Conservation (phyloP, 2,113 vertebrate genomes). For the Poeciliopsis prolifica region DNA sequence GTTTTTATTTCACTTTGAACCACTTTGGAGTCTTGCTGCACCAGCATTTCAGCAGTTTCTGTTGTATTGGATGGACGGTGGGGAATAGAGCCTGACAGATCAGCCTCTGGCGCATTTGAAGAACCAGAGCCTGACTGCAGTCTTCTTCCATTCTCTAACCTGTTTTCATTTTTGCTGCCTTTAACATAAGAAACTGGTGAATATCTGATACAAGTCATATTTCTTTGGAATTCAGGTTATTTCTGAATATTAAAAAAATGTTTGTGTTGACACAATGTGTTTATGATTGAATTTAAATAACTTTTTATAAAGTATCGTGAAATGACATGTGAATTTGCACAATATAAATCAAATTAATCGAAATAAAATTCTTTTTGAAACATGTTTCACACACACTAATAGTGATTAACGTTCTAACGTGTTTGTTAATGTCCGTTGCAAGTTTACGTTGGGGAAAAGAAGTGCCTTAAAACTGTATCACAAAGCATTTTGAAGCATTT, state of each 20-base stretch:
- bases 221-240: not conserved
- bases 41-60: conserved; percentile 54
- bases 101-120: conserved; percentile 55
- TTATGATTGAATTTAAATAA: not conserved
- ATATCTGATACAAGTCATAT: not conserved
- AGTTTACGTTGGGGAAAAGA: not conserved
- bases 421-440: not conserved
- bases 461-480: not conserved
- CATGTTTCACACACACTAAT: not conserved
- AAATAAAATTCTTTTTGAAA: not conserved
- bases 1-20: conserved; percentile 51
- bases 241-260: too few species aligned
- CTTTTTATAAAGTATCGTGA: too few species aligned
- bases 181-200: not conserved
- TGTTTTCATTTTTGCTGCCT: conserved; percentile 7
- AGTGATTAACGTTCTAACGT: not conserved
- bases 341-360: too few species aligned
- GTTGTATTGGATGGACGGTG: conserved; percentile 47
- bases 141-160: conserved; percentile 42
- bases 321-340: too few species aligned
- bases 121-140: conserved; percentile 54
- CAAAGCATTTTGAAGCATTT: not conserved
- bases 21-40: conserved; percentile 54
- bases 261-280: too few species aligned
- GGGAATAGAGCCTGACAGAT: conserved; percentile 67